Conservation (phyloP, 2,888 invertebrate genomes). For the Geophilus truncorum region DNA sequence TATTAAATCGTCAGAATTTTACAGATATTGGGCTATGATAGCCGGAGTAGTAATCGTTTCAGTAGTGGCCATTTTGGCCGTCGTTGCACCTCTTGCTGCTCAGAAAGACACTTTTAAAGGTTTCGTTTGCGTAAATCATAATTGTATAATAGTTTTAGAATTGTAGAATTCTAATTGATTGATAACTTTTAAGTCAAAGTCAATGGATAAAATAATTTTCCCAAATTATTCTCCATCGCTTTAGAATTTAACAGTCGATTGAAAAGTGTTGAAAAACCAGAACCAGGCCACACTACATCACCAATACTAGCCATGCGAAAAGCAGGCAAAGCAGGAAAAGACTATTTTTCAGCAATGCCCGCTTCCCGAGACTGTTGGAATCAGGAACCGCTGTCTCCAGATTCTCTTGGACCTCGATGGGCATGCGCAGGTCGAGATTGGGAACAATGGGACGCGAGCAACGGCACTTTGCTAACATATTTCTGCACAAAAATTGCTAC, state of each 20-base stretch:
- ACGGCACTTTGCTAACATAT: neutral
- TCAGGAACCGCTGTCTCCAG: neutral
- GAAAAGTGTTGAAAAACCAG: neutral
- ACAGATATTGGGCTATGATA: slow-evolving; percentile 6
- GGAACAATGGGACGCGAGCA: neutral
- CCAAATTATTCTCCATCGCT: too few relatives aligned
- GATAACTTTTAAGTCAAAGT: too few relatives aligned
- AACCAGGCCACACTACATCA: neutral
- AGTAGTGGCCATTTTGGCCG: neutral
- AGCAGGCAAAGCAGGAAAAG: neutral
- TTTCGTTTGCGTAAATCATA: neutral
- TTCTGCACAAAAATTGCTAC: neutral
- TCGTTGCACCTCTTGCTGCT: neutral
- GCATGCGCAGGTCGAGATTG: neutral
- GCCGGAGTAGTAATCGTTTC: neutral
- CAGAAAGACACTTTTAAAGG: neutral
- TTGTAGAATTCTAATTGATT: too few relatives aligned
- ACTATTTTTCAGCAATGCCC: neutral
- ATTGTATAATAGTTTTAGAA: too few relatives aligned
- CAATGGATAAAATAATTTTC: too few relatives aligned
- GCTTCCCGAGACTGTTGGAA: neutral
- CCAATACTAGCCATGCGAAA: neutral
- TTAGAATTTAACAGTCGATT: neutral
- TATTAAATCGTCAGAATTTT: neutral
- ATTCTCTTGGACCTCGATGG: neutral